Conservation (phyloP, 2,797 vertebrate species). For the Mionectes olivaceus region DNA sequence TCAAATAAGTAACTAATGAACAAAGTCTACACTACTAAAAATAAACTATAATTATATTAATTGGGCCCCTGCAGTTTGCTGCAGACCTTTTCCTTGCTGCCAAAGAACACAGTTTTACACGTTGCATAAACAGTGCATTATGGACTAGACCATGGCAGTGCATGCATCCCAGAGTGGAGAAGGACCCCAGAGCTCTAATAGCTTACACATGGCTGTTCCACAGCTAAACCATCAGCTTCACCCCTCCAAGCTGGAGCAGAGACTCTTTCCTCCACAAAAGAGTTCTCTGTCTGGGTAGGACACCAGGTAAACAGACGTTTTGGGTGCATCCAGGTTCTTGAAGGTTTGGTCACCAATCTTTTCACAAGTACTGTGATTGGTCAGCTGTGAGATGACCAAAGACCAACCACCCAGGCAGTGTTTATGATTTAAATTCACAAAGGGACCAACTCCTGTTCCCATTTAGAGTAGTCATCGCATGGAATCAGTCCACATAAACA, state of each 20-base stretch:
- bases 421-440: background rate
- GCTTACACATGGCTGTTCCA: conserved; percentile 14
- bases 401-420: background rate
- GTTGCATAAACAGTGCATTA: conserved; percentile 45
- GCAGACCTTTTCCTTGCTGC: conserved; percentile 60
- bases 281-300: background rate
- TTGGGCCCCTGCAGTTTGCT: conserved; percentile 71
- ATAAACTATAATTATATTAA: conserved; percentile 74
- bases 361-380: background rate
- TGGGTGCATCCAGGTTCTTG: background rate
- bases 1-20: conserved; percentile 72
- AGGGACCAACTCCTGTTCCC: background rate
- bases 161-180: background rate
- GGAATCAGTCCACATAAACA: background rate
- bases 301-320: background rate
- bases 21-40: conserved; percentile 72
- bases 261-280: background rate
- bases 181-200: background rate
- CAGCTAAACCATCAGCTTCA: background rate
- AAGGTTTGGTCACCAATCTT: background rate
- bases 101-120: conserved; percentile 25
- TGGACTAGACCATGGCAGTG: conserved; percentile 1
- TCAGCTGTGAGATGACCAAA: background rate
- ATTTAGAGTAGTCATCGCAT: background rate
- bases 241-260: background rate